Evolutionary conservation across 2,888 invertebrate species (phyloP).

Genomic region (Anarsia innoxiella): DNA sequence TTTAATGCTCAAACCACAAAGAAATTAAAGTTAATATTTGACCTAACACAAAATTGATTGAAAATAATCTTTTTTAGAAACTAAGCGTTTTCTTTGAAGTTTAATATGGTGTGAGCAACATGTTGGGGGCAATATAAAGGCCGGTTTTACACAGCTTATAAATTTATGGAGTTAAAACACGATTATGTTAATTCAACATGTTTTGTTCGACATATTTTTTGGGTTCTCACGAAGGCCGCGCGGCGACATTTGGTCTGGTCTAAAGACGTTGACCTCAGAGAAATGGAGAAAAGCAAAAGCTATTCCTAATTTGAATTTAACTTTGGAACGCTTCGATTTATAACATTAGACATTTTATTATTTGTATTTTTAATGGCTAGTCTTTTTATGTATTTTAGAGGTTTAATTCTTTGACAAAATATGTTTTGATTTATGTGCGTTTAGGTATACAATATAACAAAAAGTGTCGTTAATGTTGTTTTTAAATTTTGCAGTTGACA

Average conservation of each 20-base stretch:
- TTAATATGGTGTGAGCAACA: constrained; percentile 3
- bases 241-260: constrained; percentile 62
- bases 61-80: constrained; percentile 1
- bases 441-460: no score
- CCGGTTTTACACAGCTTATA: constrained; percentile 13
- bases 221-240: constrained; percentile 54
- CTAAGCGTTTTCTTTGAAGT: background rate
- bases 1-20: no score
- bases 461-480: no score
- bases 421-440: no score
- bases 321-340: constrained; percentile 11
- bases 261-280: constrained; percentile 45
- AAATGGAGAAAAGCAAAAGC: constrained; percentile 22
- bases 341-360: background rate
- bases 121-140: constrained; percentile 3
- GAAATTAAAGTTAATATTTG: no score
- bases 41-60: background rate
- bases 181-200: constrained; percentile 56
- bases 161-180: constrained; percentile 49
- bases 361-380: background rate
- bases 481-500: no score
- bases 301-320: constrained; percentile 18
- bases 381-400: background rate
- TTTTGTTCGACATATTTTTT: constrained; percentile 44
- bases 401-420: background rate